These are phyloP conservation scores for Bacillus rossius DNA, from an alignment of 1,140 invertebrate species.

Conservation along the genomic window DNA sequence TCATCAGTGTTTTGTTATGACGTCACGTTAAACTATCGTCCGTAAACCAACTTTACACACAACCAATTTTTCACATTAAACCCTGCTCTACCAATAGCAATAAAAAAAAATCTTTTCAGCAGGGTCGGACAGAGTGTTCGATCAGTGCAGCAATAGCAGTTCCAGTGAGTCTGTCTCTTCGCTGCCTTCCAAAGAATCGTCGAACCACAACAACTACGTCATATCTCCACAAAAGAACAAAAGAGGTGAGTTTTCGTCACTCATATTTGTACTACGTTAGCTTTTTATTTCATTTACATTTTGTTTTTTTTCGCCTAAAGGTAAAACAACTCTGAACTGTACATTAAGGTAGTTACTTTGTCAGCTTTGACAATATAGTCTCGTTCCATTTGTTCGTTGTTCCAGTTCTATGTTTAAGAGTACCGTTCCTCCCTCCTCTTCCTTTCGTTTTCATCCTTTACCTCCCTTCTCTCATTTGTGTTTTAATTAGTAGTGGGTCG, in stretches of 20 bases:
- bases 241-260: constrained; percentile 18
- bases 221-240: constrained; percentile 31
- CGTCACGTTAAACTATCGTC: too few species aligned
- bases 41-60: too few species aligned
- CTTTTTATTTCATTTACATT: too few species aligned
- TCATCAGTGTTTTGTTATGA: too few species aligned
- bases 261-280: too few species aligned
- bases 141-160: constrained; percentile 53
- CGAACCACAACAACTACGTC: constrained; percentile 32
- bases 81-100: too few species aligned
- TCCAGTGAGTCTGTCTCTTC: constrained; percentile 69
- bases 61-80: too few species aligned
- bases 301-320: neutral
- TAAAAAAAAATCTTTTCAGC: too few species aligned
- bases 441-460: neutral
- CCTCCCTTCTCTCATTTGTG: neutral
- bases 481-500: too few species aligned
- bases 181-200: constrained; percentile 40
- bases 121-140: too few species aligned
- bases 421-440: neutral
- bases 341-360: neutral
- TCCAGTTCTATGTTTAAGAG: neutral
- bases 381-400: neutral
- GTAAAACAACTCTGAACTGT: neutral
- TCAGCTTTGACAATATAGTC: neutral